Evolutionary conservation across 2,113 vertebrate genomes (phyloP), one percentile per base, ranked within the genome.

Genomic region (Cyanoliseus patagonus): DNA sequence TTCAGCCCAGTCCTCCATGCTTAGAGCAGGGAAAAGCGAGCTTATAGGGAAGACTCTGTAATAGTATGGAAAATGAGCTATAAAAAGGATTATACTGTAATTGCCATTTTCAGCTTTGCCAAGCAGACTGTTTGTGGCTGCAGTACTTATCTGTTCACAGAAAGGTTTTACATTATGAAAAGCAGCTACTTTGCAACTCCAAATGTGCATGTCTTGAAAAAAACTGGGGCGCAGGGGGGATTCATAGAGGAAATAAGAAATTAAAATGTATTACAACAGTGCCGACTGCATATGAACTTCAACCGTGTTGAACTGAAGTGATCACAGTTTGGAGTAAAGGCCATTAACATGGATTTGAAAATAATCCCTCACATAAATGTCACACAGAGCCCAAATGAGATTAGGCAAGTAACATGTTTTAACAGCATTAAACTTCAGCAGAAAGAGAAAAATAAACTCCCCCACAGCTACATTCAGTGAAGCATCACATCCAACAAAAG

Each of bases 291-390:
- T 35, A 73, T 59, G 86, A 92, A 85, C 68, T 94, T 93, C 94
- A 95, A 95, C 91, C 5, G 1, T 15, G 78, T 76, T 89, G 88
- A 94, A 91, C 88, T 47, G 1, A 78, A 96, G 95, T 25, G 77
- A 94, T 79, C 70, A 78, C 80, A 64, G 64, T 78, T 87, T 18
- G 53, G 59, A 94, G 57, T 62, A 42, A 97, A 95, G 86, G 88
- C 95, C 96, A 74, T 94, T 85, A 53, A 84, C 59, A 89, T 70
- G 86, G 77, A 92, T 76, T 92, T 66, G 27, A 90, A 94, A 96
- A 73, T 2, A 94, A 94, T 70, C 80, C 79, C 9, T 73, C 53
- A 4, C n/a, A 59, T 91, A 64, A 87, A 87, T 37, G 86, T n/a
- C 88, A 76, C 88, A 44, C 7, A 35, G 41, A 83, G 83, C 77